phyloP scores from a whole-genome alignment of 2,797 vertebrate genomes.

The Argyrosomus regius region DNA sequence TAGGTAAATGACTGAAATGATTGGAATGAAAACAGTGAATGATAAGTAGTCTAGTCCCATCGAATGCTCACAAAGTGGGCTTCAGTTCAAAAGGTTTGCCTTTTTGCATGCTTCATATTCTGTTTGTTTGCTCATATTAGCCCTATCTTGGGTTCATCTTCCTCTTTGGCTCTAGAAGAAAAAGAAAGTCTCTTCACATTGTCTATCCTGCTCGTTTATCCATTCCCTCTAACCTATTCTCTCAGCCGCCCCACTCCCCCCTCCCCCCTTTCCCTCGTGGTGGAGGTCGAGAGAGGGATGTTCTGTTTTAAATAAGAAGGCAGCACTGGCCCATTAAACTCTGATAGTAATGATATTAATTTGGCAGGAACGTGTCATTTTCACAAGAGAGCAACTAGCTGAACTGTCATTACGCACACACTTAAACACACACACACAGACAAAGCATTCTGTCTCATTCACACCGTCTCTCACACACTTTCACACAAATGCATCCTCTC shows the following conservation, averaged over 20 bases:
- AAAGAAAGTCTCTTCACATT: slow-evolving; percentile 22
- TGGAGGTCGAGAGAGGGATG: slow-evolving; percentile 85
- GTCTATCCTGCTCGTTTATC: slow-evolving; percentile 59
- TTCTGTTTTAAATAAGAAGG: slow-evolving; percentile 90
- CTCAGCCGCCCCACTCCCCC: not conserved
- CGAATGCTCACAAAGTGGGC: slow-evolving; percentile 16
- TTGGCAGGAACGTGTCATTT: slow-evolving; percentile 98
- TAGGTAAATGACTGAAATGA: slow-evolving; percentile 16
- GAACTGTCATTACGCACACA: slow-evolving; percentile 79
- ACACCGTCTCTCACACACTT: slow-evolving; percentile 48
- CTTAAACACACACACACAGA: slow-evolving; percentile 37
- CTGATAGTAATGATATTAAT: slow-evolving; percentile 98
- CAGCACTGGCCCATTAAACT: slow-evolving; percentile 94
- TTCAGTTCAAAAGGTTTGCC: slow-evolving; percentile 10
- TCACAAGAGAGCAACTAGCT: slow-evolving; percentile 99
- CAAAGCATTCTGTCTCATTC: slow-evolving; percentile 45
- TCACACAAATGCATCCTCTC: slow-evolving; percentile 21
- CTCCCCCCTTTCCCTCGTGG: slow-evolving; percentile 26
- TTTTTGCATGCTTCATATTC: slow-evolving; percentile 2
- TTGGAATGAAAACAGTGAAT: not conserved
- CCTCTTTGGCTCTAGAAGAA: slow-evolving; percentile 16
- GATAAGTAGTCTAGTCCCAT: not conserved
- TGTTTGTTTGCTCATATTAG: slow-evolving; percentile 24
- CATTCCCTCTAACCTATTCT: slow-evolving; percentile 36
- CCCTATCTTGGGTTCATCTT: slow-evolving; percentile 4